Base-by-base conservation (phyloP, 2,113 vertebrate genomes). In the Peromyscus maniculatus region DNA sequence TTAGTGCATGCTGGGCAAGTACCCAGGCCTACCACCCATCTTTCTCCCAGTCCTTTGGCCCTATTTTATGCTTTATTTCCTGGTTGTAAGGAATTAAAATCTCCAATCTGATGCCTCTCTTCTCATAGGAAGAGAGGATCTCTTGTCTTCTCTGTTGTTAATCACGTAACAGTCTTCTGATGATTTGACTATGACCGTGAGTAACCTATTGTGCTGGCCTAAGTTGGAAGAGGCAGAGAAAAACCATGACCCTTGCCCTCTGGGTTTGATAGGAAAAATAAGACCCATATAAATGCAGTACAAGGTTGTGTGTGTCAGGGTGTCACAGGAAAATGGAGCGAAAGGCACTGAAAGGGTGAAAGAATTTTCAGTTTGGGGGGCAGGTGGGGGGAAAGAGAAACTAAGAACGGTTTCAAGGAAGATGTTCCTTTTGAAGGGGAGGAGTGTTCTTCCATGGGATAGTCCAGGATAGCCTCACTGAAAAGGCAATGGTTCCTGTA, bases 321-420 rank as follows among this genome's bases (percentile, higher is more conserved):
- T 43, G 39, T 64, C 82, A 86, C 46, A 67, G 78, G 71, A 93
- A 97, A 97, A 39, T 91, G 26, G 33, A 91, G n/a, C n/a, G 87
- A 72, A 95, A 66, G 80, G 10, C 21, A 57, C 90, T 79, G 49
- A 19, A 55, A 94, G n/a, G 77, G 75, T 69, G 15, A 31, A 43
- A 89, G 55, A 78, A 83, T 21, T 62, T 97, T 74, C 46, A 74
- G 22, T 49, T 89, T 43, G 79, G 75, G 10, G 13, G 22, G 21
- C 89, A 46, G 49, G 13, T 90, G 22, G 11, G 16, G 28, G 66
- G 52, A 75, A 93, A 69, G 77, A 39, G 28, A 87, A 91, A 86
- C 26, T 49, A 71, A 46, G 28, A 17, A 87, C 80, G 36, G 78
- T 39, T 90, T 89, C 4, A 6, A 84, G 46, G 49, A 87, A 59